Evolutionary conservation across 2,113 vertebrate genomes (phyloP), one percentile per base, ranked within the genome.

Genomic region (Sphaerodactylus townsendi): DNA sequence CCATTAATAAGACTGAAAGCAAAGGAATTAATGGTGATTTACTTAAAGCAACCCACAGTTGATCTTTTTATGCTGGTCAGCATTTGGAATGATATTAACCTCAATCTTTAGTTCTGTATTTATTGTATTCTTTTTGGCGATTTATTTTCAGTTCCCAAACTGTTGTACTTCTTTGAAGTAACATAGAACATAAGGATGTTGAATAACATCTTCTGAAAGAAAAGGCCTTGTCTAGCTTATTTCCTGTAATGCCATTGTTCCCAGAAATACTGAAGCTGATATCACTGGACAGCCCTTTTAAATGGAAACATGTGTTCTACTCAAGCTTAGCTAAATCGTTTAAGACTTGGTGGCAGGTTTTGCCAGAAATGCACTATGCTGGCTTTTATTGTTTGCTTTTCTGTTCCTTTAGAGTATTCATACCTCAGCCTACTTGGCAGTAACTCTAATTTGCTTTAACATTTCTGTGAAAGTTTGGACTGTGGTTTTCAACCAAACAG

Each of bases 11-110:
- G 68, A 86, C 44, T 78, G 84, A 92, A 85, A 84, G 79, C 83
- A 89, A n/a, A 90, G 85, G 86, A 90, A 85, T 88, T 74, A 77
- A 83, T 82, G 68, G 2, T 35, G 64, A 86, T 92, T 93, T 86
- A 76, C 44, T 86, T 48, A 17, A 50, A 82, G 56, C 74, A 71
- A 44, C 0, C 0, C 53, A 48, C 64, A 2, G 3, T 75, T 48
- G 66, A 79, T 92, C 76, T 94, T 93, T 90, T 87, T 50, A 0
- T 79, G 35, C 89, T 88, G 91, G 77, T 88, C 93, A 93, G 68
- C 78, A 89, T 91, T 77, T 94, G 90, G 90, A 74, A 87, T 94
- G 92, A 50, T 76, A 83, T 73, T 74, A 83, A 64, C 69, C 72
- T 92, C 84, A 68, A 85, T 37, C 15, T 78, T 72, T 59, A 39